Percentiles rank a stretch among this genome's conserved stretches.
Evolutionary conservation across 2,797 vertebrate species (phyloP).

Genomic region (Chloroceryle amazona): DNA sequence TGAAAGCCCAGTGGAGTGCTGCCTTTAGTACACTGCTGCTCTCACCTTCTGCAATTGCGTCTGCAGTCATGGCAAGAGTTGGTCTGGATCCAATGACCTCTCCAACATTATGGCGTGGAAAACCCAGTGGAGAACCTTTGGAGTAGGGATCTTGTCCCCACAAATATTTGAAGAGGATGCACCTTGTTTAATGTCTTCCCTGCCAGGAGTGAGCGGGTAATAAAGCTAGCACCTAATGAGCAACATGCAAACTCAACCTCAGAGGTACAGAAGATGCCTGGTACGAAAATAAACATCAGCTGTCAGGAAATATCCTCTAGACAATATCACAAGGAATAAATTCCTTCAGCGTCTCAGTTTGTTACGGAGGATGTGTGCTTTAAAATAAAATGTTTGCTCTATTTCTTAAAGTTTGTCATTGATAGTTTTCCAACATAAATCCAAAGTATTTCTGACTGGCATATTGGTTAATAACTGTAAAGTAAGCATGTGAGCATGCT

Average conservation of each 20-base stretch:
- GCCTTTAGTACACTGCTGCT: not conserved
- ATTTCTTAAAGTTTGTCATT: not conserved
- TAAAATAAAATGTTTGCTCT: not conserved
- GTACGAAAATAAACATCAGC: not conserved
- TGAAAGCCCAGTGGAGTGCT: not conserved
- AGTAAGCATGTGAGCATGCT: not conserved
- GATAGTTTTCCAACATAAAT: not conserved
- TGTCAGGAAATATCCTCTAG: not conserved
- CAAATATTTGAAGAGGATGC: not conserved
- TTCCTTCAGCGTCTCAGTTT: not conserved
- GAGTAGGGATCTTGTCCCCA: not conserved
- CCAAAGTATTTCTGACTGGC: not conserved
- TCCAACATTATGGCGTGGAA: not conserved
- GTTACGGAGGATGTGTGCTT: not conserved
- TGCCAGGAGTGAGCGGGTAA: not conserved
- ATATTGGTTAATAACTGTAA: not conserved
- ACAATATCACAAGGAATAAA: not conserved
- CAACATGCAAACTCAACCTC: not conserved
- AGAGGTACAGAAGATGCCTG: not conserved
- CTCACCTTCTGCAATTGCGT: not conserved
- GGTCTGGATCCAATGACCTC: not conserved
- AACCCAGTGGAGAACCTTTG: not conserved
- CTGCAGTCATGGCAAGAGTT: not conserved
- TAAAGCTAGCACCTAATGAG: not conserved
- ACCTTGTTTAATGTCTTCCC: not conserved